phyloP scores from a whole-genome alignment of 2,888 invertebrate species.

The Melanotus villosus region DNA sequence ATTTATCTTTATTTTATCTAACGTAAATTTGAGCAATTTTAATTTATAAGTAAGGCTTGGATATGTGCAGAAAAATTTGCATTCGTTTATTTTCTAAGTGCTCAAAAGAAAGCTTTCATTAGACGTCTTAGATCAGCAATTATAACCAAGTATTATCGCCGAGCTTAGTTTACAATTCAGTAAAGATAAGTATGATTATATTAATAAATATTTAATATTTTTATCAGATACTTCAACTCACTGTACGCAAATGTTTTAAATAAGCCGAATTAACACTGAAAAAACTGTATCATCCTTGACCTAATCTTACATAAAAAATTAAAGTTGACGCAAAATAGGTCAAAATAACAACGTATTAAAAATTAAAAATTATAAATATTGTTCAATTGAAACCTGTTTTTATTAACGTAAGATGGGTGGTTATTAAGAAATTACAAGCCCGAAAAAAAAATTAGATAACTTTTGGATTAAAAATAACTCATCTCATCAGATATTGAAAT shows the following conservation, averaged over 20 bases:
- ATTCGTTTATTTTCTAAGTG: no score
- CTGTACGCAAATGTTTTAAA: neutral
- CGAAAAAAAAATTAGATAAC: slow-evolving; percentile 1
- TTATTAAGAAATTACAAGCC: neutral
- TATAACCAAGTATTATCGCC: no score
- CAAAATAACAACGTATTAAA: slow-evolving; percentile 8
- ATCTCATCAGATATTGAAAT: neutral
- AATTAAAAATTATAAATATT: slow-evolving; percentile 15
- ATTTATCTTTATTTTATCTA: no score
- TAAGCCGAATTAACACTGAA: slow-evolving; percentile 4
- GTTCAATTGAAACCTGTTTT: neutral
- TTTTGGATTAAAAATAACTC: neutral
- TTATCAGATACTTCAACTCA: slow-evolving; percentile 21
- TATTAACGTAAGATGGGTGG: neutral
- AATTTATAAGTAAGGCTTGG: no score
- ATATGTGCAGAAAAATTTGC: no score
- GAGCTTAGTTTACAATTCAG: neutral
- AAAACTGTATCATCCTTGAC: slow-evolving; percentile 16
- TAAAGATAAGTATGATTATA: neutral
- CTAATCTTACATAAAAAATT: slow-evolving; percentile 1
- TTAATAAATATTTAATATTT: slow-evolving; percentile 35
- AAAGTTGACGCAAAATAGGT: slow-evolving; percentile 16
- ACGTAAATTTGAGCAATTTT: no score
- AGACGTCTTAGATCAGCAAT: no score
- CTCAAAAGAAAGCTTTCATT: no score